These are phyloP conservation scores for honey bee (Apis mellifera) DNA, from an alignment of 1,140 invertebrate genomes.

Conservation along the genomic window Amel_HAv3.1 CM009937.2:663001-663500, in stretches of 20 bases:
- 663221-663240: background rate
- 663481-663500: background rate
- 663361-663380: background rate
- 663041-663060: no score
- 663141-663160: background rate
- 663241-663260: background rate
- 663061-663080: no score
- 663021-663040: no score
- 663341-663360: background rate
- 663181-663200: no score
- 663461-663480: background rate
- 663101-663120: background rate
- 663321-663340: slow-evolving; percentile 8
- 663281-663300: background rate
- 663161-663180: no score
- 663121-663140: no score
- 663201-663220: background rate
- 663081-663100: no score
- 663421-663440: no score
- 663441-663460: background rate
- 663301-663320: slow-evolving; percentile 25
- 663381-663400: slow-evolving; percentile 1
- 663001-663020: no score
- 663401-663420: background rate
- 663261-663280: background rate